Evolutionary conservation across 2,797 vertebrate genomes (phyloP).

Genomic region (Netta rufina): DNA sequence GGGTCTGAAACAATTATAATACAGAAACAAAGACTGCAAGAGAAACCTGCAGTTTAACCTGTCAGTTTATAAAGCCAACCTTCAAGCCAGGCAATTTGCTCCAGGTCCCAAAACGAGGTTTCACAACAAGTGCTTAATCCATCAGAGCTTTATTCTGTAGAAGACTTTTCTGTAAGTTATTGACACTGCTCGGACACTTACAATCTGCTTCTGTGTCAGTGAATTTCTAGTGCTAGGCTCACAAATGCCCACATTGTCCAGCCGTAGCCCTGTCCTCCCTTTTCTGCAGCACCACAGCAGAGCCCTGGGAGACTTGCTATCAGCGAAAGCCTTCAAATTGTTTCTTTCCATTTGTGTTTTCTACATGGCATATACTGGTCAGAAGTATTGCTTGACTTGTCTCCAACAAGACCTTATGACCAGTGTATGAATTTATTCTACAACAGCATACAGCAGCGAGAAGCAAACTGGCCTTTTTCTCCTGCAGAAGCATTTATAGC

Average conservation of each 20-base stretch:
- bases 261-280: background rate
- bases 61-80: background rate
- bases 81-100: background rate
- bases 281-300: background rate
- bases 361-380: background rate
- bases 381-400: background rate
- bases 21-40: background rate
- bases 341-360: background rate
- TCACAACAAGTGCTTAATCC: constrained; percentile 5
- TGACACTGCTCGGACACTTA: background rate
- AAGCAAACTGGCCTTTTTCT: background rate
- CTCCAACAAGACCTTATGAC: background rate
- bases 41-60: background rate
- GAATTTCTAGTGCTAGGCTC: background rate
- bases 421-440: background rate
- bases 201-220: background rate
- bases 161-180: background rate
- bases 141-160: background rate
- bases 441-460: background rate
- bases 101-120: background rate
- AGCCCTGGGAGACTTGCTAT: background rate
- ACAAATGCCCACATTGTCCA: background rate
- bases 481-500: background rate
- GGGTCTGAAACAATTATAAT: background rate
- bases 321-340: background rate